These are phyloP conservation scores for Cephus spinipes DNA, from an alignment of 2,888 invertebrate species.

Conservation along the genomic window DNA sequence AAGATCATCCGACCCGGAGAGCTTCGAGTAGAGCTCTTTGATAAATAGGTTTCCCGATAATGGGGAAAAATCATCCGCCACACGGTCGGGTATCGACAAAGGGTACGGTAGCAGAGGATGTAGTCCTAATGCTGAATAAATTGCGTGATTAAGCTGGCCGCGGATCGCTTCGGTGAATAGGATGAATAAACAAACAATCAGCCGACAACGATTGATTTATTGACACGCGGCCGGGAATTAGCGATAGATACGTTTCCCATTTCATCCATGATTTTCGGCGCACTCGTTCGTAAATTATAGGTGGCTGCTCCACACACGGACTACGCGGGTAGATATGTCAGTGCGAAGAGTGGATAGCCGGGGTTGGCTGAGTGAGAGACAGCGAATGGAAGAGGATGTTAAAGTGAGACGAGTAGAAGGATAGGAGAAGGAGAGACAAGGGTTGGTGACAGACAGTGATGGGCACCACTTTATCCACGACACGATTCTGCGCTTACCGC, in stretches of 20 bases:
- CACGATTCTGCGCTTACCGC: slow-evolving; percentile 65
- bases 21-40: too few relatives aligned
- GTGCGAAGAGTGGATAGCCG: neutral
- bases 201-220: slow-evolving; percentile 33
- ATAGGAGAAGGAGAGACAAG: slow-evolving; percentile 12
- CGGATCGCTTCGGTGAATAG: slow-evolving; percentile 14
- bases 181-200: slow-evolving; percentile 12
- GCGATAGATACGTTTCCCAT: slow-evolving; percentile 4
- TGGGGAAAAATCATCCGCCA: too few relatives aligned
- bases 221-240: slow-evolving; percentile 22
- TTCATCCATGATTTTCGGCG: neutral
- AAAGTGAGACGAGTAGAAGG: neutral
- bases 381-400: neutral
- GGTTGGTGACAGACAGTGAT: slow-evolving; percentile 60
- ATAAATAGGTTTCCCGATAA: too few relatives aligned
- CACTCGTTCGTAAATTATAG: slow-evolving; percentile 23
- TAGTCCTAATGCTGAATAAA: too few relatives aligned
- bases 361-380: neutral
- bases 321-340: neutral
- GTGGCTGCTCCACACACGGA: neutral
- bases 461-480: slow-evolving; percentile 63
- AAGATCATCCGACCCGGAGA: too few relatives aligned
- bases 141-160: too few relatives aligned
- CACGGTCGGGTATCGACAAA: too few relatives aligned
- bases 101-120: too few relatives aligned